Evolutionary conservation across 2,113 vertebrate genomes (phyloP), one percentile per base, ranked within the genome.

Genomic region (Anseranas semipalmata): DNA sequence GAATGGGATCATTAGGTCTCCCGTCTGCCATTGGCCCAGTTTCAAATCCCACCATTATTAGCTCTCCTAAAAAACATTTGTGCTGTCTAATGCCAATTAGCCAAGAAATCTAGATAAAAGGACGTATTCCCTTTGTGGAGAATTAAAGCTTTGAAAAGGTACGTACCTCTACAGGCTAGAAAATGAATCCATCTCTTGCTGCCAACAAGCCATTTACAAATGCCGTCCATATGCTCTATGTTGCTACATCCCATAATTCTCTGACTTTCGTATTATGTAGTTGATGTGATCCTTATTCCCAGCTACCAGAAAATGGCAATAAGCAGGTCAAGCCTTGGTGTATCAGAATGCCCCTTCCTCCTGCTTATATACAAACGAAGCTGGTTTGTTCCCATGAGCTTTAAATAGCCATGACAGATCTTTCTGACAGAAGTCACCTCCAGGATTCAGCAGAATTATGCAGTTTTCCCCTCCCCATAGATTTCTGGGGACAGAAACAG

Each of bases 341-440:
- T 39, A 89, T 55, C 94, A 94, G 81, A 91, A 86, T 7, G 50
- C 67, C 35, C 37, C n/a, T 87, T 95, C 55, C 76, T 92, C 89
- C 85, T 89, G 87, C 89, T 91, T 78, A 50, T 10, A 46, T 53
- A 79, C 75, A 87, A 88, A 72, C 12, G 20, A 77, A 84, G 79
- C 88, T 12, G 71, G 91, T 93, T 94, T 68, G 72, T 95, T 97
- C 95, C 96, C 95, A 93, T 35, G 85, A 83, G 67, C 68, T 96
- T 83, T 89, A 90, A 94, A 96, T 91, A 95, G 84, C 91, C 96
- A 94, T 81, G 87, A 92, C 95, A 93, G 94, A 97, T 87, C 86
- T 89, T 95, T 95, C 80, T 86, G 90, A 96, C 95, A 96, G 77
- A 67, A 95, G 81, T 82, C 95, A 95, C 86, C 93, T 63, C 87